A percentile compares a stretch with the other conserved stretches of the same genome.
Conservation (phyloP, 2,888 invertebrate genomes). For the Lasioglossum morio region DNA sequence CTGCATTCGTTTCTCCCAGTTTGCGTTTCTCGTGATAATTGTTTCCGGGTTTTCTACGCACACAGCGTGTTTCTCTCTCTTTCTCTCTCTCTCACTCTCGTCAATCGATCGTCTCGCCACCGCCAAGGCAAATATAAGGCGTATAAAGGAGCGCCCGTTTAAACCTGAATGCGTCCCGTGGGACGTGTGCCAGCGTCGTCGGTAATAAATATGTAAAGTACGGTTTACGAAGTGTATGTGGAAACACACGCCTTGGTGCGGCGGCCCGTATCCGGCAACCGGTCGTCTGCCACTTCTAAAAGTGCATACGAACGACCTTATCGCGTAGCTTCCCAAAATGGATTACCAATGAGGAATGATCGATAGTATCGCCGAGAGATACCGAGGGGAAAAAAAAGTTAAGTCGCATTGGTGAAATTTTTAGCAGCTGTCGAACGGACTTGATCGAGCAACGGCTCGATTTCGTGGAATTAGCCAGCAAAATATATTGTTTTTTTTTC, state of each 20-base stretch:
- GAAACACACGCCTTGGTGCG: slow-evolving; percentile 34
- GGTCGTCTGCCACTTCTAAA: slow-evolving; percentile 54
- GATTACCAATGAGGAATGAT: slow-evolving; percentile 48
- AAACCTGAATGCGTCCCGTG: slow-evolving; percentile 73
- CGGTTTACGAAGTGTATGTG: slow-evolving; percentile 61
- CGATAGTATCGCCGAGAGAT: slow-evolving; percentile 34
- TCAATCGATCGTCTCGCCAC: slow-evolving; percentile 44
- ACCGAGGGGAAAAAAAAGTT: slow-evolving; percentile 22
- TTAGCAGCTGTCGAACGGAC: slow-evolving; percentile 13
- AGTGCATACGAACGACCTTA: slow-evolving; percentile 59
- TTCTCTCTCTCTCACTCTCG: slow-evolving; percentile 43
- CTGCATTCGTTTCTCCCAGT: neutral
- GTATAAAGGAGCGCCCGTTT: slow-evolving; percentile 68
- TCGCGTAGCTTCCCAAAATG: slow-evolving; percentile 40
- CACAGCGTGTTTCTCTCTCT: slow-evolving; percentile 36
- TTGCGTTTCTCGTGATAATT: slow-evolving; percentile 53
- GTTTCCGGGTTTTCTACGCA: slow-evolving; percentile 28
- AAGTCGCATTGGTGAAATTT: slow-evolving; percentile 20
- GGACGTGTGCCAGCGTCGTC: slow-evolving; percentile 58
- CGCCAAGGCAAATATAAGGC: slow-evolving; percentile 60
- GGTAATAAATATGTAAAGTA: slow-evolving; percentile 77
- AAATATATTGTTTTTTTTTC: neutral
- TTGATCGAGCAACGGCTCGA: slow-evolving; percentile 24
- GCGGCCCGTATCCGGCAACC: slow-evolving; percentile 53
- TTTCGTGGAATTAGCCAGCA: neutral